A percentile compares a stretch with the other conserved stretches of the same genome.
phyloP scores from a whole-genome alignment of 2,888 invertebrate species.

The Nephrotoma appendiculata region DNA sequence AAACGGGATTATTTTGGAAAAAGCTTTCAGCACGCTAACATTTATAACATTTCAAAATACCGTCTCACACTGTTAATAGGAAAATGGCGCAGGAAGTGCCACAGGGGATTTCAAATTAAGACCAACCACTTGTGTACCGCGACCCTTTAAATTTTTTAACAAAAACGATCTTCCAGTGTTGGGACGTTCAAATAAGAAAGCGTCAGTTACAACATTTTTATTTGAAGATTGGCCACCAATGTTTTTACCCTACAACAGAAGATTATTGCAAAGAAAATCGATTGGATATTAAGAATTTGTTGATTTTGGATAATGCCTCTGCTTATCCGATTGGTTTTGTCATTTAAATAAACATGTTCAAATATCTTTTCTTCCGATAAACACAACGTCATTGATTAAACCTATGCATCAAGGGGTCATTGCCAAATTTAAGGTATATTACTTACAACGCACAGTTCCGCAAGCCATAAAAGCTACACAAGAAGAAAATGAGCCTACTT shows the following conservation, averaged over 20 bases:
- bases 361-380: not conserved
- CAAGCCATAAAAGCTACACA: not conserved
- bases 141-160: no score
- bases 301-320: no score
- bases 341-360: not conserved
- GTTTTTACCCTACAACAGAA: slow-evolving; percentile 10
- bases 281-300: no score
- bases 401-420: not conserved
- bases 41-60: slow-evolving; percentile 17
- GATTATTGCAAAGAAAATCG: no score
- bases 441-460: not conserved
- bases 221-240: slow-evolving; percentile 14
- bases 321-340: not conserved
- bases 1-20: no score
- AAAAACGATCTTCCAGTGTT: slow-evolving; percentile 17
- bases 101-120: slow-evolving; percentile 15
- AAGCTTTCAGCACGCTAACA: slow-evolving; percentile 15
- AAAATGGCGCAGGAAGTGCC: slow-evolving; percentile 16
- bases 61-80: no score
- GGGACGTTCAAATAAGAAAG: slow-evolving; percentile 18
- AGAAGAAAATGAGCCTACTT: not conserved
- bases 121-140: no score
- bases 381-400: not conserved
- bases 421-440: not conserved
- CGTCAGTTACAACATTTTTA: not conserved